These are phyloP conservation scores for Charanyca ferruginea DNA, from an alignment of 2,888 invertebrate species.

Conservation along the genomic window DNA sequence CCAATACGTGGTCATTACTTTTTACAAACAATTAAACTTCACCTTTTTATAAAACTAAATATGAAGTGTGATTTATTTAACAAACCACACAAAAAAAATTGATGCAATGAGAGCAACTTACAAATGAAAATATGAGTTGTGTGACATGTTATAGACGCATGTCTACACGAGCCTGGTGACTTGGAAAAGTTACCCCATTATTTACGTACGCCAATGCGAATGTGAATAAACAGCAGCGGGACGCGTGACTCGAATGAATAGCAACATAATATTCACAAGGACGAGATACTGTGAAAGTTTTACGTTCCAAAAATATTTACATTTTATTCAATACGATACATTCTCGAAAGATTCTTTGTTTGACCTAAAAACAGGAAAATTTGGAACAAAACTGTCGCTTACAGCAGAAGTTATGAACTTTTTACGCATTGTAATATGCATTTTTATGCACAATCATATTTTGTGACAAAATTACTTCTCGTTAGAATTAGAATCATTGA, in stretches of 20 bases:
- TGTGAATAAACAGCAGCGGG: constrained; percentile 84
- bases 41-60: too few relatives aligned
- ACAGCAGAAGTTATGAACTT: constrained; percentile 9
- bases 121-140: constrained; percentile 33
- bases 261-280: constrained; percentile 75
- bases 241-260: constrained; percentile 86
- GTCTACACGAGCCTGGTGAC: constrained; percentile 68
- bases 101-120: constrained; percentile 8
- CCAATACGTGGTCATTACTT: neutral
- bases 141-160: constrained; percentile 50
- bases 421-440: constrained; percentile 1
- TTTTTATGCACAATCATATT: constrained; percentile 17
- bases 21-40: too few relatives aligned
- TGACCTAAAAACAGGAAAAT: constrained; percentile 44
- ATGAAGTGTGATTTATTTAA: neutral
- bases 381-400: constrained; percentile 1
- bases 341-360: constrained; percentile 49
- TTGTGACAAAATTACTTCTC: constrained; percentile 3
- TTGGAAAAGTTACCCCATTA: constrained; percentile 82
- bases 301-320: constrained; percentile 78
- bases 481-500: constrained; percentile 5
- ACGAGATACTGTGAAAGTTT: constrained; percentile 75
- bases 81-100: too few relatives aligned
- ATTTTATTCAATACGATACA: constrained; percentile 75
- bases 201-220: constrained; percentile 82